Percentiles rank a stretch among this genome's conserved stretches.
These are phyloP conservation scores for Tetanocera ferruginea DNA, from an alignment of 2,888 invertebrate genomes.

Conservation along the genomic window DNA sequence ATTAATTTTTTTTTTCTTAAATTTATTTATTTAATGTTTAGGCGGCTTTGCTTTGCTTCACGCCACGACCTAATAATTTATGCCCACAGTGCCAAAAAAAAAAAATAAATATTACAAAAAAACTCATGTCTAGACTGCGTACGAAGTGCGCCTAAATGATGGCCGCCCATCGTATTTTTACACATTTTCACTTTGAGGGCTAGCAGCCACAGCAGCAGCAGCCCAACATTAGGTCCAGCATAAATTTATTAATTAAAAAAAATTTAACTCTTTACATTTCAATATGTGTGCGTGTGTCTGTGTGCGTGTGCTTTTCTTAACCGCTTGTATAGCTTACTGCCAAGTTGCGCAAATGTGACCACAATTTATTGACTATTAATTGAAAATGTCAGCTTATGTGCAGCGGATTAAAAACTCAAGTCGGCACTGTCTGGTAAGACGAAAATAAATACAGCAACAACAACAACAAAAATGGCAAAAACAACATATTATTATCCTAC, in stretches of 20 bases:
- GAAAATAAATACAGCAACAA: background rate
- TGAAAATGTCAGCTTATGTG: constrained; percentile 51
- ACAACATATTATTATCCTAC: constrained; percentile 39
- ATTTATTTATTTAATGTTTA: background rate
- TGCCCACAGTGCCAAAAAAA: background rate
- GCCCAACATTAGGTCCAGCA: background rate
- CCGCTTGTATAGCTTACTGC: background rate
- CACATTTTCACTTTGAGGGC: background rate
- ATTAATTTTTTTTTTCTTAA: background rate
- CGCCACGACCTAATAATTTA: constrained; percentile 9
- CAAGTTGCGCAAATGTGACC: constrained; percentile 27
- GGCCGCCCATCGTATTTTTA: too few relatives aligned
- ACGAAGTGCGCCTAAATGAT: background rate
- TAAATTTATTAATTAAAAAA: background rate
- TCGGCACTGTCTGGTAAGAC: background rate
- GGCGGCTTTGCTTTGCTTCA: background rate
- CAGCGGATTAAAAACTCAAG: constrained; percentile 35
- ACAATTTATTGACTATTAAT: constrained; percentile 51
- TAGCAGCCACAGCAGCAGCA: background rate
- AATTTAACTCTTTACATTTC: background rate
- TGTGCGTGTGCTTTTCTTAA: background rate
- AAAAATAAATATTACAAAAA: background rate
- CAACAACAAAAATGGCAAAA: background rate
- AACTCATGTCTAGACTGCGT: constrained; percentile 4
- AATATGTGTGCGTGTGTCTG: background rate